Conservation (phyloP, 2,888 invertebrate genomes). For the Tolmerus cingulatus region DNA sequence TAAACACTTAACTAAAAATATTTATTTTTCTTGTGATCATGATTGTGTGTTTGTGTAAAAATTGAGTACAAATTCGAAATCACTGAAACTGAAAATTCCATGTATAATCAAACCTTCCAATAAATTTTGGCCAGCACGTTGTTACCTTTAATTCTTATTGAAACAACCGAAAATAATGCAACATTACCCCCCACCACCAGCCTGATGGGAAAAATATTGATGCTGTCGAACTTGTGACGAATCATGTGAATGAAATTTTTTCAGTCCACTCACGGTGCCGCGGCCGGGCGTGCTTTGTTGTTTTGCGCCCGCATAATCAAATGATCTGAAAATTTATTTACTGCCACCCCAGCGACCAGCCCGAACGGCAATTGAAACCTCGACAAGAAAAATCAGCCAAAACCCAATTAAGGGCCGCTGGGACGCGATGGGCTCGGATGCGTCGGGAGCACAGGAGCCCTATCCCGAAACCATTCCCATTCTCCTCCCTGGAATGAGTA, state of each 20-base stretch:
- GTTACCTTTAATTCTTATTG: background rate
- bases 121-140: too few species aligned
- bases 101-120: too few species aligned
- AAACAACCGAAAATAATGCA: background rate
- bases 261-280: background rate
- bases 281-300: background rate
- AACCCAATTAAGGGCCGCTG: background rate
- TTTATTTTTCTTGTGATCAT: too few species aligned
- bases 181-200: background rate
- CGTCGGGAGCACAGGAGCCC: background rate
- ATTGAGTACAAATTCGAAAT: too few species aligned
- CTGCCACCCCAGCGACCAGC: conserved; percentile 22
- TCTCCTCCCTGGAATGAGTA: background rate
- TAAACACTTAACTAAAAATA: too few species aligned
- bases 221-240: conserved; percentile 20
- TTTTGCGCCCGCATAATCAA: conserved; percentile 36
- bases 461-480: conserved; percentile 7
- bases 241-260: conserved; percentile 27
- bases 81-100: too few species aligned
- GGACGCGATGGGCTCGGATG: background rate
- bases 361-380: conserved; percentile 23
- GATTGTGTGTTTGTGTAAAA: too few species aligned
- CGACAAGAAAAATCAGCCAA: conserved; percentile 1
- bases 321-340: conserved; percentile 43
- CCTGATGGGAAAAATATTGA: background rate